A percentile compares a stretch with the other conserved stretches of the same genome.
Conservation (phyloP, 2,113 vertebrate genomes). For the Halichoerus grypus region DNA sequence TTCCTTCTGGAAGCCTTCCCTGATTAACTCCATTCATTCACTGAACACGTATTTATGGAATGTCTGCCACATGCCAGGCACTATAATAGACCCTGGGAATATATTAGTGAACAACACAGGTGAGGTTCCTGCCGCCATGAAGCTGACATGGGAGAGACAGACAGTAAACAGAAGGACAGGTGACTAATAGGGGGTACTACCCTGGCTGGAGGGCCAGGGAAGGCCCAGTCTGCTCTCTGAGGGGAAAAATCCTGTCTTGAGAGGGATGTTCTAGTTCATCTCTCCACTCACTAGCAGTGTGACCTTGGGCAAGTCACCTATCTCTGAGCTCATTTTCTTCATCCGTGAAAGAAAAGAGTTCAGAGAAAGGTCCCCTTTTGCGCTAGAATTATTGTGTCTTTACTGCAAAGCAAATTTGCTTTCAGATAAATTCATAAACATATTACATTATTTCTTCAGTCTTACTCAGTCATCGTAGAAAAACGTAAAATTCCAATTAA, state of each 20-base stretch:
- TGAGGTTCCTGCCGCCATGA: not conserved
- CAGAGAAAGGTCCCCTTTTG: not conserved
- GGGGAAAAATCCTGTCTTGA: not conserved
- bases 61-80: not conserved
- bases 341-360: not conserved
- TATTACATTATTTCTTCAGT: slow-evolving; percentile 25
- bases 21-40: not conserved
- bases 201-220: not conserved
- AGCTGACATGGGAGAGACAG: not conserved
- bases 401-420: slow-evolving; percentile 52
- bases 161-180: not conserved
- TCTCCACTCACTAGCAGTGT: not conserved
- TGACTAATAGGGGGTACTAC: rapidly evolving
- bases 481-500: slow-evolving; percentile 45
- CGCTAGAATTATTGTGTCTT: not conserved
- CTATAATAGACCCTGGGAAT: not conserved
- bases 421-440: slow-evolving; percentile 54
- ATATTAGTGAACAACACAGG: not conserved
- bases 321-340: not conserved
- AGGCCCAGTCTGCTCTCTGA: not conserved
- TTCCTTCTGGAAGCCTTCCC: slow-evolving; percentile 28
- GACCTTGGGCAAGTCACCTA: not conserved
- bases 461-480: not conserved
- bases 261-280: not conserved
- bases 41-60: not conserved